These are phyloP conservation scores for Caiman crocodilus DNA, from an alignment of 2,797 vertebrate species.

Conservation along the genomic window DNA sequence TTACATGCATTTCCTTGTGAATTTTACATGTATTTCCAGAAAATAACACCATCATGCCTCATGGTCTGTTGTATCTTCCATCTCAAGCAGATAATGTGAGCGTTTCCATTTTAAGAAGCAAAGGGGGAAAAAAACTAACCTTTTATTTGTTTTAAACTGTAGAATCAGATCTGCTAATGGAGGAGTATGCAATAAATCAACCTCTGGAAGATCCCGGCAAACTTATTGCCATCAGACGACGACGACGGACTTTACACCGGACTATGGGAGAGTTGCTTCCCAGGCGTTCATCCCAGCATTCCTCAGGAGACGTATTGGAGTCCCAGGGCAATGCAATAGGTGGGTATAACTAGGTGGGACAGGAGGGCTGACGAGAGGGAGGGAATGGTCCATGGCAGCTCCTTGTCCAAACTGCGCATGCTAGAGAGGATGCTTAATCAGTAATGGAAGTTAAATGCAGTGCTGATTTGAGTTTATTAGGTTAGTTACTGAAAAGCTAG, in stretches of 20 bases:
- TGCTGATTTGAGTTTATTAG: neutral
- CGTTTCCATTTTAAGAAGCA: neutral
- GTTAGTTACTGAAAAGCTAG: neutral
- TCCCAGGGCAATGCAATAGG: constrained; percentile 71
- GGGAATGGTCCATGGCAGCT: neutral
- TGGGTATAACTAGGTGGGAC: constrained; percentile 27
- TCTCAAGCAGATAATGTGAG: neutral
- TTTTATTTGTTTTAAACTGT: neutral
- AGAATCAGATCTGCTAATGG: constrained; percentile 92
- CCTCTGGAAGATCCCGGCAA: constrained; percentile 87
- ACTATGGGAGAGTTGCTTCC: constrained; percentile 84
- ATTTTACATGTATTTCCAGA: neutral
- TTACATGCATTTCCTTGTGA: neutral
- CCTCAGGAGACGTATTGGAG: constrained; percentile 78
- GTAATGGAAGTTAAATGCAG: neutral
- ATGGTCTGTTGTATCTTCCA: fast-evolving
- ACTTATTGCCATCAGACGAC: constrained; percentile 84
- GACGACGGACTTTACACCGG: constrained; percentile 88
- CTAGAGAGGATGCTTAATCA: neutral
- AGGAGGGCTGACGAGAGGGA: too few relatives aligned
- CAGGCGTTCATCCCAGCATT: constrained; percentile 81
- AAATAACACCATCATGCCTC: neutral
- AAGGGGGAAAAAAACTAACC: neutral
- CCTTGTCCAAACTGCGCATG: neutral
- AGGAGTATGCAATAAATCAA: constrained; percentile 89